Evolutionary conservation across 2,888 invertebrate species (phyloP), one percentile per base, ranked within the genome.

Genomic region (Lochmaea crataegi): DNA sequence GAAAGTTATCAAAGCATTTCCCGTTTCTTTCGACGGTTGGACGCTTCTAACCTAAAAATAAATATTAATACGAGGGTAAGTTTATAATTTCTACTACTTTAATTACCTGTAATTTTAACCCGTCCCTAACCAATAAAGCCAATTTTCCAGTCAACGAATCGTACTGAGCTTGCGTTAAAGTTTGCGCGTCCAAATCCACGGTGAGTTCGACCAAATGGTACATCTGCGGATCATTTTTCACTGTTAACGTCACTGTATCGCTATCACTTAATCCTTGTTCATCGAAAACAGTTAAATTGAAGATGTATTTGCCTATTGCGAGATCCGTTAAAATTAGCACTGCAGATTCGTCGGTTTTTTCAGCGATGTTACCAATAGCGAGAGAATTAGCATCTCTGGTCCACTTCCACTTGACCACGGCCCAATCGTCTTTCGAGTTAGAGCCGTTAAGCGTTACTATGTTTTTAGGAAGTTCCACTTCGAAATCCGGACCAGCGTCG

Each of bases 221-320:
- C 67, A 94, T 87, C 79, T 93, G 88, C 0, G 93, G 93, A 87
- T 96, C 95, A 78, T 90, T 87, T 83, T 95, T 94, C 0, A 98
- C 94, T 80, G 93, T 91, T 80, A 98, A 90, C 69, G 94, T 94
- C 26, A 95, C 95, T 0, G 94, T 93, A 85, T 97, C 96, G 16
- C 92, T 92, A 79, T 91, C 92, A 0, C 92, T 92, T 69, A 95
- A 89, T 0, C 97, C 97, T 85, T 97, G 96, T 78, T 94, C 95
- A 85, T 98, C 98, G 56, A 90, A 93, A 1, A 98, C 97, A n/a
- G 93, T 94, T 72, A 98, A 87, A 82, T 93, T 94, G 84, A 97
- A 97, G 2, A 96, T 91, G 84, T 97, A 98, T 77, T 94, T 91
- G 0, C 97, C 98, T 3, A 94, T 92, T 64, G 95, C 93, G 68